Conservation (phyloP, 2,888 invertebrate genomes). For the Heliconius sara region DNA sequence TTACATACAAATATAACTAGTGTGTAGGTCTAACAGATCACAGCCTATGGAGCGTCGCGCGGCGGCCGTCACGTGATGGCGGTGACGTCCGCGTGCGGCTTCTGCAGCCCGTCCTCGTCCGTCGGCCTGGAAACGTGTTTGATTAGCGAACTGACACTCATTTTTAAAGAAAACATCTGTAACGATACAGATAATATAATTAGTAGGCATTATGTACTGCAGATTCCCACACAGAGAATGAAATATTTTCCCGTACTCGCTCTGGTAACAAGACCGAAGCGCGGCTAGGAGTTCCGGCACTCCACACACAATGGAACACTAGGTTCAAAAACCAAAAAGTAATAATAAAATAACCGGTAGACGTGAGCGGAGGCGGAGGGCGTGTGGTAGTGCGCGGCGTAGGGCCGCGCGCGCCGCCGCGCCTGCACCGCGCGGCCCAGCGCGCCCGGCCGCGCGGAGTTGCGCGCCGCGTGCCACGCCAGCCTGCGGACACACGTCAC, state of each 20-base stretch:
- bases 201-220: no score
- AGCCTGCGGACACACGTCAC: constrained; percentile 68
- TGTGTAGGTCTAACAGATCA: constrained; percentile 66
- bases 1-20: constrained; percentile 16
- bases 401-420: constrained; percentile 74
- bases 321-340: background rate
- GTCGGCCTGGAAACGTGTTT: constrained; percentile 61
- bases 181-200: no score
- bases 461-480: constrained; percentile 87
- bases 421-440: constrained; percentile 88
- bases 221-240: background rate
- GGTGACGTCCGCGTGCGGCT: constrained; percentile 67
- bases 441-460: constrained; percentile 89
- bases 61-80: constrained; percentile 72
- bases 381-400: constrained; percentile 70
- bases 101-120: constrained; percentile 75
- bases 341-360: constrained; percentile 48
- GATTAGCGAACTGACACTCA: background rate
- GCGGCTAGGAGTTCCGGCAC: no score
- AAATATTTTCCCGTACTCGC: background rate
- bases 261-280: background rate
- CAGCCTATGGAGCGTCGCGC: constrained; percentile 70
- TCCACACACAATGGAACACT: no score
- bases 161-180: background rate
- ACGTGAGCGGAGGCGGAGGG: constrained; percentile 68